Conservation (phyloP, 1,140 invertebrate genomes). For the Zophobas atratus region DNA sequence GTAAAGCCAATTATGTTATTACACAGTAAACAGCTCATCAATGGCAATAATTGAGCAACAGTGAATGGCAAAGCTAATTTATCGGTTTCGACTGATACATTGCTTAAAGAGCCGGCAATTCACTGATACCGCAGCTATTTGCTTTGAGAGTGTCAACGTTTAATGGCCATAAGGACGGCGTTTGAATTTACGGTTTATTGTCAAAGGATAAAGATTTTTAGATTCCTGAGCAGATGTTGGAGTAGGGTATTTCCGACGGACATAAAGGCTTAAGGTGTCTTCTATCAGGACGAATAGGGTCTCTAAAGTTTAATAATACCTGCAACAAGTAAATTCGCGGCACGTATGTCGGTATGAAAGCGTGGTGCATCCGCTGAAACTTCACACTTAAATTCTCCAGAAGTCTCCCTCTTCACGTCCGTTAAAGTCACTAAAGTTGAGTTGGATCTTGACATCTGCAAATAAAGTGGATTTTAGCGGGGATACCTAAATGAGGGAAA, state of each 20-base stretch:
- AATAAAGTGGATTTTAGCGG: constrained; percentile 28
- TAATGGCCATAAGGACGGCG: constrained; percentile 24
- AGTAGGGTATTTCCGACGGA: constrained; percentile 6
- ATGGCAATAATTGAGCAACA: constrained; percentile 47
- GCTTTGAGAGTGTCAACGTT: constrained; percentile 44
- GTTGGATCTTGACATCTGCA: constrained; percentile 75
- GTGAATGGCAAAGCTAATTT: constrained; percentile 50
- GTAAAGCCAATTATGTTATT: constrained; percentile 37
- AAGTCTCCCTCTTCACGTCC: constrained; percentile 75
- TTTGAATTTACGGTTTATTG: constrained; percentile 7
- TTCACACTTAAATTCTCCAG: constrained; percentile 81
- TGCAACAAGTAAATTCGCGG: constrained; percentile 77
- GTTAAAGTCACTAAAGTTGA: constrained; percentile 75
- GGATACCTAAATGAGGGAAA: no score
- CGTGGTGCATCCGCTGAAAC: constrained; percentile 81
- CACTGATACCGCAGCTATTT: constrained; percentile 37
- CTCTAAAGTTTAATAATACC: constrained; percentile 55
- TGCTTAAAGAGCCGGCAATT: constrained; percentile 43
- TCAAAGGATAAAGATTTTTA: constrained; percentile 29
- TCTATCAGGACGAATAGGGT: constrained; percentile 21
- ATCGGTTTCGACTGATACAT: constrained; percentile 44
- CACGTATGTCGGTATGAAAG: constrained; percentile 79
- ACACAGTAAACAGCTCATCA: constrained; percentile 51
- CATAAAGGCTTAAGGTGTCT: constrained; percentile 9
- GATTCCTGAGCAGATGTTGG: not conserved